Conservation (phyloP, 2,113 vertebrate genomes). For the Nanger granti region DNA sequence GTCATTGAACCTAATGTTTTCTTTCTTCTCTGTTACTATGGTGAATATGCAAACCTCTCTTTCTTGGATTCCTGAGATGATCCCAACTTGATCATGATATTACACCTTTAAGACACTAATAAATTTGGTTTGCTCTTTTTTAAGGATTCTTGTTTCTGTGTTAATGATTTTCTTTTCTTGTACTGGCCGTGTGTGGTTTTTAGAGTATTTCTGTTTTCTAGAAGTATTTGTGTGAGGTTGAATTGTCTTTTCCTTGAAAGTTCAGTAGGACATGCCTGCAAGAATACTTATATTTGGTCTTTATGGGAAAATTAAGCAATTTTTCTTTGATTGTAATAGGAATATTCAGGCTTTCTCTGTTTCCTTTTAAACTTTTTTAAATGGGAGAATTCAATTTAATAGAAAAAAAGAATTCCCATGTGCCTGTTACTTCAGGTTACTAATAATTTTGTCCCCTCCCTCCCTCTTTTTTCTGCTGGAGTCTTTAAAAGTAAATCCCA, state of each 20-base stretch:
- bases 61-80: neutral
- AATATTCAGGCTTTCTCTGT: neutral
- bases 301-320: neutral
- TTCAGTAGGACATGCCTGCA: neutral
- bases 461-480: neutral
- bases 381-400: neutral
- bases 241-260: neutral
- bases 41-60: neutral
- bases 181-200: neutral
- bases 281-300: neutral
- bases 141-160: neutral
- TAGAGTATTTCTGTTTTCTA: neutral
- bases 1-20: neutral
- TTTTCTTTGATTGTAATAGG: neutral
- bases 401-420: neutral
- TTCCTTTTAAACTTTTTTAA: neutral
- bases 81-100: neutral
- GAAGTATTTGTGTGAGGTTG: neutral
- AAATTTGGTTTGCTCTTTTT: neutral
- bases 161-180: neutral
- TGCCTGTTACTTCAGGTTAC: neutral
- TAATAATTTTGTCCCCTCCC: neutral
- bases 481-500: neutral
- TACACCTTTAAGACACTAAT: neutral
- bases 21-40: neutral